Evolutionary conservation across 2,113 vertebrate species (phyloP), one percentile per base, ranked within the genome.

Genomic region (Chitala chitala): DNA sequence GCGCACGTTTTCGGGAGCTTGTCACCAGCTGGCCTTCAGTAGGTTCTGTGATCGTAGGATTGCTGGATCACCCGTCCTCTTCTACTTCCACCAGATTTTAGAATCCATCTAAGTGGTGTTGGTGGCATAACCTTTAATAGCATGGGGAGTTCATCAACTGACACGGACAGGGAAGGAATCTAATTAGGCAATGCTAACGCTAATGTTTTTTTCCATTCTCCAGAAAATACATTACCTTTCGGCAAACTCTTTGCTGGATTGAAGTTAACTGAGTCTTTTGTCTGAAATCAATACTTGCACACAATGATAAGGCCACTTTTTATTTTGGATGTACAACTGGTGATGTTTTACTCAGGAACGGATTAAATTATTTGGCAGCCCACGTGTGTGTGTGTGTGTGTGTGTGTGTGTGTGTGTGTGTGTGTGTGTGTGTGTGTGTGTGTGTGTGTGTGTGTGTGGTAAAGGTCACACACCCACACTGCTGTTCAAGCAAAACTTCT

Each of bases 351-450:
- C 5, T 48, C 5, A 9, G 46, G 5, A n/a, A 15, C 2, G n/a
- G 17, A 40, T 42, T 42, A 54, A 17, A 71, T 13, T 65, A 22
- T 38, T 22, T 56, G 38, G n/a, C n/a, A n/a, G n/a, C n/a, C n/a
- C n/a, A n/a, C n/a, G n/a, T n/a, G n/a, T n/a, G n/a, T 53, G 3
- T 40, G 20, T 74, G 24, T 29, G 55, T 15, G 40, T 65, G 72
- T 65, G 29, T 40, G 46, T 53, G 44, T 74, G 72, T 73, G 56
- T 22, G 72, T 22, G n/a, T n/a, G n/a, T n/a, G n/a, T n/a, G 48
- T 59, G 50, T 17, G 15, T 48, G n/a, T 56, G 50, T 59, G 15
- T 56, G 22, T 59, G 40, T 48, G 36, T n/a, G n/a, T n/a, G n/a
- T n/a, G 48, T 59, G 50, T 17, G 15, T 48, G n/a, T 56, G 50